Evolutionary conservation across 2,797 vertebrate genomes (phyloP).

Genomic region (Apogon talboti): DNA sequence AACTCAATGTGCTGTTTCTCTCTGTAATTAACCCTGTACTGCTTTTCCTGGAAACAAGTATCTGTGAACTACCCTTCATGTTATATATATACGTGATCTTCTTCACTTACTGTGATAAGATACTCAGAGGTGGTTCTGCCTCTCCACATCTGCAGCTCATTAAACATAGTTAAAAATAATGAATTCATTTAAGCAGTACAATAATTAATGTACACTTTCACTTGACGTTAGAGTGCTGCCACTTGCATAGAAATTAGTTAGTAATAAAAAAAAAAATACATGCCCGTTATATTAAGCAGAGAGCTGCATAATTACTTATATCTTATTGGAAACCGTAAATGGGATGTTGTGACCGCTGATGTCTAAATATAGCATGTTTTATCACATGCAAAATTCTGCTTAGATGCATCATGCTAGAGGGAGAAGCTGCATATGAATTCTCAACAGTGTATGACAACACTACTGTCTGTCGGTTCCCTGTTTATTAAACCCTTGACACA

Average conservation of each 20-base stretch:
- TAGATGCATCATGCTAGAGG: not conserved
- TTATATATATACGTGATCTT: constrained; percentile 38
- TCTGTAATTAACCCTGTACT: constrained; percentile 9
- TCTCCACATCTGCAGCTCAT: constrained; percentile 30
- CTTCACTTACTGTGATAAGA: constrained; percentile 28
- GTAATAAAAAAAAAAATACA: not conserved
- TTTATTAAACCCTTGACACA: not conserved
- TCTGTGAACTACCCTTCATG: constrained; percentile 47
- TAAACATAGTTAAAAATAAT: constrained; percentile 21
- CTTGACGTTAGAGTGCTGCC: not conserved
- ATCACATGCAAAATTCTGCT: not conserved
- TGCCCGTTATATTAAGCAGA: not conserved
- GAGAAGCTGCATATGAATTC: not conserved
- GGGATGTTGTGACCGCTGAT: not conserved
- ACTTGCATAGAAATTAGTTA: not conserved
- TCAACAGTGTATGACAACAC: not conserved
- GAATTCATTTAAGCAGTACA: constrained; percentile 9
- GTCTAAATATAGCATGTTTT: not conserved
- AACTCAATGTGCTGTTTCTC: constrained; percentile 33
- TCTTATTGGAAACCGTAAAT: not conserved
- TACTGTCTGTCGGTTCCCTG: constrained; percentile 4
- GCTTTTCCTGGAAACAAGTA: constrained; percentile 57
- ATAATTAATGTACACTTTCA: constrained; percentile 3
- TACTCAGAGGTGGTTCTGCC: not conserved
- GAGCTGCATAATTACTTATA: not conserved